Percentiles rank a stretch among this genome's conserved stretches.
phyloP scores from a whole-genome alignment of 2,888 invertebrate genomes.

The Mesopsocus fuscifrons region DNA sequence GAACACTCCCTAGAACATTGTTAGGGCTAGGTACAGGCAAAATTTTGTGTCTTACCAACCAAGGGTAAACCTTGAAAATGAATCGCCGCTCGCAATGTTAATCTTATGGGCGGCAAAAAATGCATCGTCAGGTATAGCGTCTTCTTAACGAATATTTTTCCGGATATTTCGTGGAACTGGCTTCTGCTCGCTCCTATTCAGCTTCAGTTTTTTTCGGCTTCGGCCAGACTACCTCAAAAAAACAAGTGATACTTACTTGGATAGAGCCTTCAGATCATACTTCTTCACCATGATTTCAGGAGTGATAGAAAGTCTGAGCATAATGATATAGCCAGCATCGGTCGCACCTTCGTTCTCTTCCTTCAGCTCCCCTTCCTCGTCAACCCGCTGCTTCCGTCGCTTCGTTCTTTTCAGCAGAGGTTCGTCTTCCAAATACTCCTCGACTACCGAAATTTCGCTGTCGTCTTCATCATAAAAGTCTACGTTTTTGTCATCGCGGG shows the following conservation, averaged over 20 bases:
- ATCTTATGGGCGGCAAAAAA: no score
- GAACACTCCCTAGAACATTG: no score
- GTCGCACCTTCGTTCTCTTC: background rate
- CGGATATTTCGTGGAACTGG: no score
- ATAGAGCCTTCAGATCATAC: slow-evolving; percentile 42
- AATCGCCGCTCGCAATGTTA: no score
- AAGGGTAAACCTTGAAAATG: no score
- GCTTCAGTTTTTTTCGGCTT: no score
- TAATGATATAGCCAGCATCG: slow-evolving; percentile 10
- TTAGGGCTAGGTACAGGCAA: no score
- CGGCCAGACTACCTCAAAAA: no score
- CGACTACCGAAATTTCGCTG: background rate
- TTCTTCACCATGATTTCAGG: slow-evolving; percentile 33
- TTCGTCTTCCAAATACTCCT: background rate
- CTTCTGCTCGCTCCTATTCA: no score
- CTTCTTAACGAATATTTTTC: no score
- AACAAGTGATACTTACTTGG: slow-evolving; percentile 32
- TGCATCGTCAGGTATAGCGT: no score
- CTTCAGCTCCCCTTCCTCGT: slow-evolving; percentile 8
- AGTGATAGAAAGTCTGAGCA: slow-evolving; percentile 14
- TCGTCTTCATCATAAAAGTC: slow-evolving; percentile 2
- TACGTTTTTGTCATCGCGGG: background rate
- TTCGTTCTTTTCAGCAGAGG: background rate
- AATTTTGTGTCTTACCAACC: no score
- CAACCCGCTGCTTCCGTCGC: background rate